A percentile compares a stretch with the other conserved stretches of the same genome.
Evolutionary conservation across 1,140 invertebrate species (phyloP).

Genomic region (Potamilus streckersoni): DNA sequence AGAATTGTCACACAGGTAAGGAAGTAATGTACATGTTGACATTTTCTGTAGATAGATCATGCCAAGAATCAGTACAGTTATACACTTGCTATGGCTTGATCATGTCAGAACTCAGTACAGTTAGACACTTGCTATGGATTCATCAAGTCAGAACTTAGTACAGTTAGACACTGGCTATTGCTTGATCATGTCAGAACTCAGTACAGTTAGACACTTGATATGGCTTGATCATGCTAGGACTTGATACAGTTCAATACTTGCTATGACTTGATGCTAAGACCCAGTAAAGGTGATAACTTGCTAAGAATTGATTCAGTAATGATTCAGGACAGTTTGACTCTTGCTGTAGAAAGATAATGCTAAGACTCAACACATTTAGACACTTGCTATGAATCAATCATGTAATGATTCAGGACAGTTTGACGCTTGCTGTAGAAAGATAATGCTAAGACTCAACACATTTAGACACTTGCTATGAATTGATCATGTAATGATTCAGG

Average conservation of each 20-base stretch:
- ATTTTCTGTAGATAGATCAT: background rate
- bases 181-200: background rate
- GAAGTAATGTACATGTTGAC: background rate
- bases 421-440: too few species aligned
- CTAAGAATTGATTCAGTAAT: too few species aligned
- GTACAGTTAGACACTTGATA: background rate
- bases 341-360: too few species aligned
- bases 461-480: background rate
- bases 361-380: too few species aligned
- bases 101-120: background rate
- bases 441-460: background rate
- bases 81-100: background rate
- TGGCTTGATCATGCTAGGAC: background rate
- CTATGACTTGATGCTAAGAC: background rate
- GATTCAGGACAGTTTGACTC: too few species aligned
- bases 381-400: too few species aligned
- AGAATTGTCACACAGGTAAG: constrained; percentile 90
- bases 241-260: background rate
- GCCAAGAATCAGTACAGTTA: background rate
- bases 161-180: background rate
- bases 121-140: background rate
- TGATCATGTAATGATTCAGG: too few species aligned
- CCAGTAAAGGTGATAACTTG: background rate
- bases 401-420: too few species aligned
- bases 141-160: background rate